Conservation (phyloP, 2,888 invertebrate species). For the Argynnis bischoffii region DNA sequence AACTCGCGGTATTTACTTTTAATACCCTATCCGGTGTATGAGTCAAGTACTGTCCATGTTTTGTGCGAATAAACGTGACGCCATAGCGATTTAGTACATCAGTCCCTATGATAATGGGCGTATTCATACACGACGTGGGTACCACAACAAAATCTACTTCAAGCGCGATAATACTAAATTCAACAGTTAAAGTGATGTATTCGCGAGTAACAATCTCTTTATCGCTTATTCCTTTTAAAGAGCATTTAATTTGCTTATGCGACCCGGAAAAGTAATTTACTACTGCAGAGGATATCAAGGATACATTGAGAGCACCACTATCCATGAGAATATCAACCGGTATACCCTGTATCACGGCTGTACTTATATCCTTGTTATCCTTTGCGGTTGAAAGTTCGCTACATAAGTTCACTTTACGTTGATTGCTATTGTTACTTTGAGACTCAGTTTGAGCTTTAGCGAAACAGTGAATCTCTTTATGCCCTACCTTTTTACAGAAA, state of each 20-base stretch:
- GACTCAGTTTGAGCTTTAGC: slow-evolving; percentile 26
- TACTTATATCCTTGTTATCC: slow-evolving; percentile 30
- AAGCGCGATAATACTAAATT: slow-evolving; percentile 35
- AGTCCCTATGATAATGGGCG: slow-evolving; percentile 42
- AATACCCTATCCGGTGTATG: slow-evolving; percentile 20
- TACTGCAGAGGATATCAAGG: slow-evolving; percentile 35
- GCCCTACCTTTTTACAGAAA: slow-evolving; percentile 43
- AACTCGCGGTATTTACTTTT: not conserved
- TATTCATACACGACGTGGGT: slow-evolving; percentile 34
- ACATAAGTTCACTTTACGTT: slow-evolving; percentile 40
- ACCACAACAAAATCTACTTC: slow-evolving; percentile 41
- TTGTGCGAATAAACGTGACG: slow-evolving; percentile 38
- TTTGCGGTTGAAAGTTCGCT: not conserved
- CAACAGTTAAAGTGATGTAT: slow-evolving; percentile 32
- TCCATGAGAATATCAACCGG: slow-evolving; percentile 42
- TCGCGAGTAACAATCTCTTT: slow-evolving; percentile 21
- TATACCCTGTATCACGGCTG: slow-evolving; percentile 29
- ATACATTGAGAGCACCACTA: slow-evolving; percentile 38
- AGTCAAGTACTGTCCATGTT: slow-evolving; percentile 31
- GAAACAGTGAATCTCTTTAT: slow-evolving; percentile 40
- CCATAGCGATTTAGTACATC: slow-evolving; percentile 44
- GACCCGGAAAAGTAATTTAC: slow-evolving; percentile 29
- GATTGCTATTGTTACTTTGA: not conserved
- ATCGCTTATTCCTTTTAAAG: slow-evolving; percentile 32
- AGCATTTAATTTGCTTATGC: slow-evolving; percentile 14